These are phyloP conservation scores for Papilio protenor DNA, from an alignment of 2,888 invertebrate genomes.

Conservation along the genomic window DNA sequence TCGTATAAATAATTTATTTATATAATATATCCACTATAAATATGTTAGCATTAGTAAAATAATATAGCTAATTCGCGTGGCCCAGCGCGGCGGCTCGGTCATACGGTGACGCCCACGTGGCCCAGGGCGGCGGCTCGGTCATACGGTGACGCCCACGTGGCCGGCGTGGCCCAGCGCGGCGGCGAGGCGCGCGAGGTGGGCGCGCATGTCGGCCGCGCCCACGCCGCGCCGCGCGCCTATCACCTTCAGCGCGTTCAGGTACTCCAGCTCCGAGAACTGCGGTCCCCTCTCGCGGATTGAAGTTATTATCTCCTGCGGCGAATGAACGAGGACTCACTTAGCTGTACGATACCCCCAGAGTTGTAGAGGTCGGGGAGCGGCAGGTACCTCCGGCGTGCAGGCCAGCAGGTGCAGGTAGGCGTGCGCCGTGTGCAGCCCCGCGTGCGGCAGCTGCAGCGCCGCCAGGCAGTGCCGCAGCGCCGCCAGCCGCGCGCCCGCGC, in stretches of 20 bases:
- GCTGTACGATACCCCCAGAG: constrained; percentile 44
- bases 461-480: constrained; percentile 76
- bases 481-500: constrained; percentile 60
- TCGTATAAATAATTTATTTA: neutral
- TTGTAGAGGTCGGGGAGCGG: neutral
- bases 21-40: neutral
- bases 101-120: constrained; percentile 92
- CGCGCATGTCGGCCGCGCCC: constrained; percentile 84
- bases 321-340: neutral
- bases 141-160: constrained; percentile 92
- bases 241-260: constrained; percentile 92
- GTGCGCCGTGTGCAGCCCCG: constrained; percentile 92
- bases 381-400: constrained; percentile 88
- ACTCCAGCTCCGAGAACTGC: constrained; percentile 94
- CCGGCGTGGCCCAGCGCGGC: constrained; percentile 94
- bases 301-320: constrained; percentile 90
- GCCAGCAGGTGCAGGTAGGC: constrained; percentile 95
- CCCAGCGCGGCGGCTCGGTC: constrained; percentile 69
- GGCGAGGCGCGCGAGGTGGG: constrained; percentile 91
- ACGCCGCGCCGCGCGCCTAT: constrained; percentile 86
- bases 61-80: constrained; percentile 80
- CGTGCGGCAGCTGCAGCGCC: constrained; percentile 72
- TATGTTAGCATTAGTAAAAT: neutral
- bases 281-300: constrained; percentile 94
- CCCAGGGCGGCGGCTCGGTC: constrained; percentile 83